Evolutionary conservation across 37 sponge, comb jelly and placozoan species (phyloP).

Genomic region (Hormiphora californensis): DNA sequence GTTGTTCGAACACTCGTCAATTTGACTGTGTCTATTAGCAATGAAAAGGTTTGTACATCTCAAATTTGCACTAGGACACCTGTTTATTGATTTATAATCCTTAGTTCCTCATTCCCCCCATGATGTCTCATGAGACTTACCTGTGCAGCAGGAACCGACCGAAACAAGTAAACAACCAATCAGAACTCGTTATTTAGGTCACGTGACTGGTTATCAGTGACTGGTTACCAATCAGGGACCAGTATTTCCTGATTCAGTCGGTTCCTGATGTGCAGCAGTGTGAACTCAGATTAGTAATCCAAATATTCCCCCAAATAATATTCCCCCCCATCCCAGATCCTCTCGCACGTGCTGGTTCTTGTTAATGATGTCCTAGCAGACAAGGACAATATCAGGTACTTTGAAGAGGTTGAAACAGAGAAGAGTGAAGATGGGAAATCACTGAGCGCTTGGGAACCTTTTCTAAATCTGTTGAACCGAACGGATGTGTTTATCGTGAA

Average conservation of each 20-base stretch:
- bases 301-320: no score
- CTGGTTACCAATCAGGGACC: no score
- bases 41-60: constrained; percentile 35
- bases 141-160: no score
- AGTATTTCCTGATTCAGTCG: no score
- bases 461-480: constrained; percentile 4
- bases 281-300: no score
- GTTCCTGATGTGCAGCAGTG: no score
- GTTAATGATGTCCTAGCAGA: neutral
- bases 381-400: neutral
- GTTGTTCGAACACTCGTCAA: constrained; percentile 27
- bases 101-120: no score
- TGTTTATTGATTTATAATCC: neutral
- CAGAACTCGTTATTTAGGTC: no score
- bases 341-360: constrained; percentile 3
- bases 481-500: constrained; percentile 1
- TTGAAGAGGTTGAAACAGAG: constrained; percentile 3
- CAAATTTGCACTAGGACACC: no score
- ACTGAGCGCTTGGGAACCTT: neutral
- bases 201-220: no score
- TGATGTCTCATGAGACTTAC: no score
- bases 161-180: no score
- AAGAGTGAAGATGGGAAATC: neutral
- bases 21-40: neutral
- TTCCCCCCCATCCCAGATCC: neutral